Evolutionary conservation across 1,140 invertebrate species (phyloP), one percentile per base, ranked within the genome.

Genomic region (Penaeus japonicus): DNA sequence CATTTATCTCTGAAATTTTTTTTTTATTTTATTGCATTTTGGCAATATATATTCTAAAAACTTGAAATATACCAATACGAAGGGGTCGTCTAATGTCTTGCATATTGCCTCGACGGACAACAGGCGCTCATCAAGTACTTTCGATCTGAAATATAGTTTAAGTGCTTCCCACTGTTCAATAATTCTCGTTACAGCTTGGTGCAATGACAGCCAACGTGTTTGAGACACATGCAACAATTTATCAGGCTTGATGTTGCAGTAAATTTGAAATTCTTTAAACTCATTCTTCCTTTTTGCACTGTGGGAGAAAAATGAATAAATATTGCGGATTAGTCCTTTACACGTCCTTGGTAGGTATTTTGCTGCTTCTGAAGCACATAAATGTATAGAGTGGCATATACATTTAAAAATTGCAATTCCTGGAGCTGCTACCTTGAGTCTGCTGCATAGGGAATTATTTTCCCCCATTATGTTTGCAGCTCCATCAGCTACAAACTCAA

Each of bases 151-250:
- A 30, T 83, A 83, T 65, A 59, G 27, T 3, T 39, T 62, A 7
- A 30, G 55, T 7, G 57, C 10, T 5, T 35, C 55, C 81, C 81
- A 62, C 20, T 83, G 81, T 35, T 83, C 81, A 32, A 81, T 3
- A 4, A 83, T 35, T 53, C 81, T 59, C 30, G 55, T 30, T 22
- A 83, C 81, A 65, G 81, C 81, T 65, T 5, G 24, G 30, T 62
- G 57, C 4, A 83, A 39, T 4, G 81, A 83, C 18, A 83, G 81
- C 81, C 81, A 83, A 53, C 78, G 78, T 80, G 59, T 65, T 65
- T 65, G 59, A 65, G 59, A 20, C 22, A 65, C 59, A 65, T 65
- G 59, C 59, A 65, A 24, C 27, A 65, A 4, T 65, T 65, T 65
- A 24, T 65, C 4, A n/a, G 59, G 17, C 27, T 65, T 30, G 30